Percentiles rank a stretch among this genome's conserved stretches.
These are phyloP conservation scores for Nansenia antarctica DNA, from an alignment of 2,113 vertebrate genomes.

Conservation along the genomic window DNA sequence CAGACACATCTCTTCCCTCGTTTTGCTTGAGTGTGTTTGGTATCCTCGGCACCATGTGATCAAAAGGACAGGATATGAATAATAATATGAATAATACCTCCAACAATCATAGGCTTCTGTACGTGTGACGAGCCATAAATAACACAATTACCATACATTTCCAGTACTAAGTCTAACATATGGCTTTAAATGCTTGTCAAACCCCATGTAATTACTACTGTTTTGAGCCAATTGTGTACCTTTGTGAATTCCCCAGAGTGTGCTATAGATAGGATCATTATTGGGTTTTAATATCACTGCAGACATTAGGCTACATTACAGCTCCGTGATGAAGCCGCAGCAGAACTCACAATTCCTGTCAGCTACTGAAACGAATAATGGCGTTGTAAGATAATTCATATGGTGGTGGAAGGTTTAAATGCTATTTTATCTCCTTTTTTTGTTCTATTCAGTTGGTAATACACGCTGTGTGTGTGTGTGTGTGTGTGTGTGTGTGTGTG, in stretches of 20 bases:
- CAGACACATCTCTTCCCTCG: background rate
- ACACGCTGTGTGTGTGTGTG: constrained; percentile 5
- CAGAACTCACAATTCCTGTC: constrained; percentile 6
- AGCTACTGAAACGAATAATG: background rate
- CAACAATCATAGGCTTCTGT: constrained; percentile 33
- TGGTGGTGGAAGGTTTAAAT: background rate
- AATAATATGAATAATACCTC: too few relatives aligned
- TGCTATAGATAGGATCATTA: constrained; percentile 23
- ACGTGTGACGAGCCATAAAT: constrained; percentile 31
- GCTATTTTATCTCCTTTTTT: too few relatives aligned
- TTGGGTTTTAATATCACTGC: constrained; percentile 1
- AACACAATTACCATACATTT: constrained; percentile 57
- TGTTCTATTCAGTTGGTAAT: background rate
- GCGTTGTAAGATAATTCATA: constrained; percentile 3
- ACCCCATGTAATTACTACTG: constrained; percentile 49
- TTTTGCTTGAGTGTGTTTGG: background rate
- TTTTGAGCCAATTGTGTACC: constrained; percentile 43
- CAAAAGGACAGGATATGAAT: constrained; percentile 35
- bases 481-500: background rate
- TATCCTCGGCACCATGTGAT: constrained; percentile 51
- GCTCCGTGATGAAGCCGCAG: constrained; percentile 2
- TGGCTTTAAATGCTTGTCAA: constrained; percentile 55
- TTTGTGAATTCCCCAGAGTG: constrained; percentile 26
- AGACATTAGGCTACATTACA: constrained; percentile 13
- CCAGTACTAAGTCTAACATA: constrained; percentile 46